phyloP scores from a whole-genome alignment of 2,888 invertebrate species.

The Ganaspis brasiliensis region DNA sequence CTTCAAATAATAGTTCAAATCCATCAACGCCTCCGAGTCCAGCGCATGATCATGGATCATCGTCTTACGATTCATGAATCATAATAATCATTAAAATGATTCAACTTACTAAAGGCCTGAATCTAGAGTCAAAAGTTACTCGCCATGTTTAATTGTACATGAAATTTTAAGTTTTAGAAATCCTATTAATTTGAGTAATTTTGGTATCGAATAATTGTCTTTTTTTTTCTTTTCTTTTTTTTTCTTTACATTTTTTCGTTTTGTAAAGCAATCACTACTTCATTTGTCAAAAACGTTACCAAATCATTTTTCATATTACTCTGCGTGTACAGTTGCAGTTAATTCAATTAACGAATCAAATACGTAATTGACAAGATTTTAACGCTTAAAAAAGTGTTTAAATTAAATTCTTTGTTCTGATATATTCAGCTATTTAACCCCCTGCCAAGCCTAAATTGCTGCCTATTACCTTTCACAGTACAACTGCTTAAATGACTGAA shows the following conservation, averaged over 20 bases:
- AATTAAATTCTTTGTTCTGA: slow-evolving; percentile 6
- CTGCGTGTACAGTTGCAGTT: slow-evolving; percentile 24
- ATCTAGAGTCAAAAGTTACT: slow-evolving; percentile 29
- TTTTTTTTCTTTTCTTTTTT: slow-evolving; percentile 28
- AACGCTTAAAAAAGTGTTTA: slow-evolving; percentile 26
- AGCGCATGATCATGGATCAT: slow-evolving; percentile 85
- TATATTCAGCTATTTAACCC: slow-evolving; percentile 27
- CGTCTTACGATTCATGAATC: slow-evolving; percentile 85
- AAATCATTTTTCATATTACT: slow-evolving; percentile 18
- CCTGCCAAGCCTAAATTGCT: slow-evolving; percentile 29
- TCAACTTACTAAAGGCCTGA: slow-evolving; percentile 12
- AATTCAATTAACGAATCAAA: slow-evolving; percentile 25
- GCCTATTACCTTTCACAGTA: slow-evolving; percentile 23
- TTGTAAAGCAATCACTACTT: slow-evolving; percentile 54
- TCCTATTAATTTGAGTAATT: slow-evolving; percentile 24
- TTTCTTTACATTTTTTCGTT: not conserved
- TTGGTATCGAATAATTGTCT: slow-evolving; percentile 42
- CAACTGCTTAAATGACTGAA: not conserved
- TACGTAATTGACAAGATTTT: slow-evolving; percentile 6
- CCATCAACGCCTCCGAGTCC: slow-evolving; percentile 88
- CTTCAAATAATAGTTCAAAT: slow-evolving; percentile 89
- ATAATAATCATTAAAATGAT: slow-evolving; percentile 8
- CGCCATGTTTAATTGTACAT: slow-evolving; percentile 41
- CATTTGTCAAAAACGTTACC: slow-evolving; percentile 32
- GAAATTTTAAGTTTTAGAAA: slow-evolving; percentile 22